These are phyloP conservation scores for Corythucha ciliata DNA, from an alignment of 2,888 invertebrate species.

Conservation along the genomic window DNA sequence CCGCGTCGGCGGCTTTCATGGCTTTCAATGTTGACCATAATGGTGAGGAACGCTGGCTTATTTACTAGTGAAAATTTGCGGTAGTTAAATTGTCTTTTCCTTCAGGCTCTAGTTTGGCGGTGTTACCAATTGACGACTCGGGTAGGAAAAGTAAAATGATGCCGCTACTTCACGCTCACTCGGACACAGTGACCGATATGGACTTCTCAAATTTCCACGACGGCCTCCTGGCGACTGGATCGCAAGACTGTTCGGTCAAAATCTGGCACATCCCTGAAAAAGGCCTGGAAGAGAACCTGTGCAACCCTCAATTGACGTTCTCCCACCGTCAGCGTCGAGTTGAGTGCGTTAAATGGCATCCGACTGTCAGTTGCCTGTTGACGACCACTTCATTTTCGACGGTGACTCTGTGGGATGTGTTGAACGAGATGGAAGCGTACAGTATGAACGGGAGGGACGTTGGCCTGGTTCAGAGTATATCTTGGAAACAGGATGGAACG, in stretches of 20 bases:
- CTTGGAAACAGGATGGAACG: slow-evolving; percentile 82
- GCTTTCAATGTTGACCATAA: slow-evolving; percentile 92
- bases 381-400: slow-evolving; percentile 75
- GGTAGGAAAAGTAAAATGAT: slow-evolving; percentile 82
- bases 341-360: slow-evolving; percentile 85
- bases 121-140: slow-evolving; percentile 76
- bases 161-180: slow-evolving; percentile 75
- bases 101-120: slow-evolving; percentile 76
- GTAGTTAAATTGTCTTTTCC: background rate
- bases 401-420: slow-evolving; percentile 77
- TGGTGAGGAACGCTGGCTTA: slow-evolving; percentile 43
- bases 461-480: slow-evolving; percentile 79
- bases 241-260: slow-evolving; percentile 81
- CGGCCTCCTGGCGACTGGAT: slow-evolving; percentile 80
- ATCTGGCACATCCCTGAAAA: slow-evolving; percentile 81
- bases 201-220: slow-evolving; percentile 94
- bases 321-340: slow-evolving; percentile 76
- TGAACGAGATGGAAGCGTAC: slow-evolving; percentile 69
- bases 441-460: slow-evolving; percentile 70
- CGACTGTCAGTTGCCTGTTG: slow-evolving; percentile 79
- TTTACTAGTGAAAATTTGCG: slow-evolving; percentile 9
- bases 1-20: slow-evolving; percentile 86
- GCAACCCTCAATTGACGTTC: slow-evolving; percentile 69
- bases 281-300: slow-evolving; percentile 65
- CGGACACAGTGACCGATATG: slow-evolving; percentile 89